Evolutionary conservation across 1,140 invertebrate species (phyloP), one percentile per base, ranked within the genome.

Genomic region (Aporrectodea caliginosa): DNA sequence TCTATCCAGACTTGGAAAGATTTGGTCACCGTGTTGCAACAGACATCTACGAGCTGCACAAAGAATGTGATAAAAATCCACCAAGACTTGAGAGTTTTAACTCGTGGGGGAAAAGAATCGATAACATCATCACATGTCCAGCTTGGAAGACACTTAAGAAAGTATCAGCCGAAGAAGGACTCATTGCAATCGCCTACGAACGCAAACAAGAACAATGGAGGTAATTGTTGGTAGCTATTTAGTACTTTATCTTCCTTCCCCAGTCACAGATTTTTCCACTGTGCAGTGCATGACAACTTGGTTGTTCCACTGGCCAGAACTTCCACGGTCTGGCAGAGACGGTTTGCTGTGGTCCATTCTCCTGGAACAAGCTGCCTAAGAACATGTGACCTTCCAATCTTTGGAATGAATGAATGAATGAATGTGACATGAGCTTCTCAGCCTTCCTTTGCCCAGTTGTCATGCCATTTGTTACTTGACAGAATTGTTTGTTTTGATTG

Each of bases 141-240:
- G 91, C 91, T 35, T 92, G 91, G 91, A 88, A 89, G 69, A 83
- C 86, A 80, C 87, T 91, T 86, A 90, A 92, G 81, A 84, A 86
- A 30, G 88, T 92, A 34, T 86, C 90, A 33, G 91, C 91, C 30
- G 87, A 90, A 83, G 91, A 92, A 84, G 91, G 91, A 1, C 83
- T 92, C 0, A 86, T 92, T 73, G 87, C 90, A 1, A 88, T 90
- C 79, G 90, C 89, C 12, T 92, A 92, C 85, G 90, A 91, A 79
- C 85, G 88, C 31, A 87, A 89, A 77, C 86, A 85, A 82, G 86
- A 81, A 68, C 85, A 89, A 78, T 90, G 81, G 80, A 88, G 87
- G 87, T 87, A 82, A 27, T 69, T n/a, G 12, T 75, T 33, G 16
- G 35, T 69, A 6, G 35, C 14, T 77, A 77, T 14, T 16, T 35